Base-by-base conservation (phyloP, 2,113 vertebrate species). In the Arothron firmamentum region DNA sequence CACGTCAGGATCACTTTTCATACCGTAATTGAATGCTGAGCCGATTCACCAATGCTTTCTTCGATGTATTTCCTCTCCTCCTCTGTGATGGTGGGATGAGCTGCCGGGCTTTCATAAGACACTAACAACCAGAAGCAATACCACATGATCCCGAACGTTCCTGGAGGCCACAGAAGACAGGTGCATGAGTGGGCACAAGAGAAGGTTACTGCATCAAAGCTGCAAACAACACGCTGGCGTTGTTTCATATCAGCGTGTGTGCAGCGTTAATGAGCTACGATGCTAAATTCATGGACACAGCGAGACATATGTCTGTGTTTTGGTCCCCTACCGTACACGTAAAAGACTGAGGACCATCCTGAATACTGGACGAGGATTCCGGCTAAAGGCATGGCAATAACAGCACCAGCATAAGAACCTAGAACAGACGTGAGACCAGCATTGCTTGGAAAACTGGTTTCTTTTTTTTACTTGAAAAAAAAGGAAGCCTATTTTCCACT, bases 71-170 rank as follows among this genome's bases (percentile, higher is more conserved):
- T 93, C 63, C 92, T 92, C 80, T 99, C 97, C 87, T 98, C 96
- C 3, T 94, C 92, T 16, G 94, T 92, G 85, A 99, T 99, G 5
- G 97, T 98, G 62, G 97, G 97, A 54, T 99, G 97, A 31, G 89
- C 93, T 61, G 95, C 96, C 25, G 97, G 97, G 80, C 97, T 98
- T 88, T 99, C 94, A 13, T 98, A 99, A 5, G 97, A 97, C 82
- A 99, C 95, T 91, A 98, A 87, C 85, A 97, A 87, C 97, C 97
- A 99, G 89, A 99, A 99, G 87, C 96, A 90, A 69, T 98, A 99
- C 97, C 97, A 99, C 73, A 94, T 85, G 76, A 99, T 79, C 54
- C 97, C 97, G 89, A 99, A 97, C 60, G 75, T 94, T 80, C 97
- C 97, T 96, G 46, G 51, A 7, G 28, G 38, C 31, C 20, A 42